A percentile compares a stretch with the other conserved stretches of the same genome.
Conservation (phyloP, 2,113 vertebrate genomes). For the Monopterus albus region DNA sequence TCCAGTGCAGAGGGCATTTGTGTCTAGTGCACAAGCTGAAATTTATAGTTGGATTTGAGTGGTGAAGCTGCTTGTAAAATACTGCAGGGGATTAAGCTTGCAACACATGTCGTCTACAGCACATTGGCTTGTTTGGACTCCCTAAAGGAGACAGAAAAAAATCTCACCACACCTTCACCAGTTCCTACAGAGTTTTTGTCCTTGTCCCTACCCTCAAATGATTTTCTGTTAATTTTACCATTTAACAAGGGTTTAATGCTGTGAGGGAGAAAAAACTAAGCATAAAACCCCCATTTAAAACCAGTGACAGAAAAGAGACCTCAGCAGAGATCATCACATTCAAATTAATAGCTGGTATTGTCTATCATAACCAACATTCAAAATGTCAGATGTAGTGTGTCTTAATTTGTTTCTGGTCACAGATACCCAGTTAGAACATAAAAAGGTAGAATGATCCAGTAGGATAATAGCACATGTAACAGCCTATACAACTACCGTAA, state of each 20-base stretch:
- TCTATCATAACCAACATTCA: conserved; percentile 35
- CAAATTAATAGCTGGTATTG: conserved; percentile 51
- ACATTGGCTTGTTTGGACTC: conserved; percentile 70
- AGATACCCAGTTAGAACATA: conserved; percentile 13
- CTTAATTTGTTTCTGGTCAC: conserved; percentile 35
- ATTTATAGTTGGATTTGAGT: conserved; percentile 80
- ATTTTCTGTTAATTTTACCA: conserved; percentile 28
- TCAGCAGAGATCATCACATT: conserved; percentile 48
- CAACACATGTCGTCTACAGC: conserved; percentile 73
- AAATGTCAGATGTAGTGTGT: conserved; percentile 36
- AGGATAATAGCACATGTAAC: neutral
- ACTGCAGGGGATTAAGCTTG: conserved; percentile 76
- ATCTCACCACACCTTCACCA: conserved; percentile 15
- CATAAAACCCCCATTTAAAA: conserved; percentile 7
- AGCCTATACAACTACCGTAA: too few relatives aligned
- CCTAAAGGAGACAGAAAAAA: too few relatives aligned
- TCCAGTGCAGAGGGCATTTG: conserved; percentile 76
- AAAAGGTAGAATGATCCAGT: neutral
- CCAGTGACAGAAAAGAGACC: conserved; percentile 24
- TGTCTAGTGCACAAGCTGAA: conserved; percentile 72
- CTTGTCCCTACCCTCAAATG: conserved; percentile 12
- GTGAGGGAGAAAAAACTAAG: conserved; percentile 7
- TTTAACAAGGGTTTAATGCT: conserved; percentile 22
- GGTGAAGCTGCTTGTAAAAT: conserved; percentile 76
- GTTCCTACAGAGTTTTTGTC: conserved; percentile 4